Base-by-base conservation (phyloP, 2,113 vertebrate genomes). In the Illadopsis cleaveri region DNA sequence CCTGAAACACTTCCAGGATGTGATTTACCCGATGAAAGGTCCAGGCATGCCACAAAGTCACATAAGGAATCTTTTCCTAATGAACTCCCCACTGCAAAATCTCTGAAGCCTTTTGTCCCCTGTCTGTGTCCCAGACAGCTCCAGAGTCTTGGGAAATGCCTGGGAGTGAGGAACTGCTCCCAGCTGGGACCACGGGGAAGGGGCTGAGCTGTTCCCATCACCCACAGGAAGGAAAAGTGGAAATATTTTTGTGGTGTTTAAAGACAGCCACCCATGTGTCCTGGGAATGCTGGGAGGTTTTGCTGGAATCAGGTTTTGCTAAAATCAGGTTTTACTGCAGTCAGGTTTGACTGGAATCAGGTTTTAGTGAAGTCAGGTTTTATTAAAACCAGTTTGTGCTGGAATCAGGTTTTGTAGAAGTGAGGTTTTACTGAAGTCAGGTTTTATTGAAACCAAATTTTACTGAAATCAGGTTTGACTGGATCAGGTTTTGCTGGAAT, bases 151-250 rank as follows among this genome's bases (percentile, higher is more conserved):
- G 13, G 24, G 8, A 62, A 23, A 18, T 7, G 51, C 5, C 47
- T 25, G 8, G 18, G 44, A 56, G 27, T 1, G 61, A 40, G 40
- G 40, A 40, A 40, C 40, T 37, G 45, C 42, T 16, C 31, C 3
- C 3, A 7, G 40, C 37, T 15, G 45, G 3, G 70, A 31, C 15
- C 70, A 20, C 4, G 0, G 2, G 54, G 37, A 45, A 47, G 40
- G 4, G 3, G 24, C 70, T 13, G 60, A 3, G 4, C 54, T 7
- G 10, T 31, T 16, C 45, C 73, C 51, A 10, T 5, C 27, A 2
- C 65, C 11, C 9, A 9, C 69, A 23, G 66, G 6, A 3, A 14
- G 17, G 15, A 2, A 25, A 51, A 0, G 4, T 8, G 56, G 23
- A 37, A 38, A 50, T 40, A 12, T 5, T 44, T 3, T 2, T 5